Evolutionary conservation across 2,888 invertebrate genomes (phyloP).

Genomic region (Bellardia bayeri): DNA sequence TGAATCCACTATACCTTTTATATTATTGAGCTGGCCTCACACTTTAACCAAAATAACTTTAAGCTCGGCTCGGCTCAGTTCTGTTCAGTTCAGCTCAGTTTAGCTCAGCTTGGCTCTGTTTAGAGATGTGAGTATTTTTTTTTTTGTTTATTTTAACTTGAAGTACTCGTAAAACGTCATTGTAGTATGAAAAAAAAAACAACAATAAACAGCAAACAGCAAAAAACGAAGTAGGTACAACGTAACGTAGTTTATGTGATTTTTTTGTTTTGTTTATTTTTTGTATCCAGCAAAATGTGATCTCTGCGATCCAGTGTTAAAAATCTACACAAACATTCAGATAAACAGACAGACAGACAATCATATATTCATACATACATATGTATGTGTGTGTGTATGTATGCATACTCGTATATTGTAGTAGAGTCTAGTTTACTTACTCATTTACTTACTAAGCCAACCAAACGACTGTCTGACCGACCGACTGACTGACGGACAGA

Average conservation of each 20-base stretch:
- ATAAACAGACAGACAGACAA: background rate
- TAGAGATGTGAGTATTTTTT: conserved; percentile 33
- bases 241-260: conserved; percentile 56
- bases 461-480: background rate
- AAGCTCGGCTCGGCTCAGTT: conserved; percentile 15
- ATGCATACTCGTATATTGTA: background rate
- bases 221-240: conserved; percentile 40
- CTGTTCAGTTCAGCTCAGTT: background rate
- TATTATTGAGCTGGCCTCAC: conserved; percentile 67
- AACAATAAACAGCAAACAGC: conserved; percentile 20
- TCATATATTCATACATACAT: background rate
- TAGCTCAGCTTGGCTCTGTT: conserved; percentile 20
- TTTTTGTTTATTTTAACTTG: conserved; percentile 24
- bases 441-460: background rate
- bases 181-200: conserved; percentile 40
- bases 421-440: conserved; percentile 27
- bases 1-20: conserved; percentile 68
- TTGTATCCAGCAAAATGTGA: conserved; percentile 48
- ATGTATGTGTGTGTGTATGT: background rate
- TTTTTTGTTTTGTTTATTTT: conserved; percentile 22
- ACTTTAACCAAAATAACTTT: conserved; percentile 42
- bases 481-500: background rate
- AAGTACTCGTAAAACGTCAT: conserved; percentile 62
- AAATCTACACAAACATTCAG: conserved; percentile 47
- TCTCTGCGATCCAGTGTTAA: conserved; percentile 60